These are phyloP conservation scores for Pseudoatta argentina DNA, from an alignment of 1,140 invertebrate species.

Conservation along the genomic window DNA sequence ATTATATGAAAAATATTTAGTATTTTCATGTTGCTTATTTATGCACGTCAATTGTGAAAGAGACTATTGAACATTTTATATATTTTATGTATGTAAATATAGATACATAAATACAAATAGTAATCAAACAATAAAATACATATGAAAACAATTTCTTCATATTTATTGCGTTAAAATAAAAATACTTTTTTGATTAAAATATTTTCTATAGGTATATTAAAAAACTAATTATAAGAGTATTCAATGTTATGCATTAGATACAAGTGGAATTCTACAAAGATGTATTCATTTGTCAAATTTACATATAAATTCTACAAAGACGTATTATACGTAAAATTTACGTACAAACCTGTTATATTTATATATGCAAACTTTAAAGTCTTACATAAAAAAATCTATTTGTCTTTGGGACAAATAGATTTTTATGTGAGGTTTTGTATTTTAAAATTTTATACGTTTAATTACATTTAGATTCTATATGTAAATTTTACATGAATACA, in stretches of 20 bases:
- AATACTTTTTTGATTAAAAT: not conserved
- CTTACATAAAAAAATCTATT: not conserved
- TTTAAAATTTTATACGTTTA: no score
- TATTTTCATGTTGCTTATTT: conserved; percentile 4
- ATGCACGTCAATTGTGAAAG: not conserved
- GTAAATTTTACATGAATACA: no score
- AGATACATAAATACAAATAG: not conserved
- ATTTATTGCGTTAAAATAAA: not conserved
- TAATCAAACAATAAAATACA: not conserved
- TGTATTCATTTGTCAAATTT: not conserved
- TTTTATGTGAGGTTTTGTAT: no score
- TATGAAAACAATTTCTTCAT: not conserved
- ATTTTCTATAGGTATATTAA: not conserved
- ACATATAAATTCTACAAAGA: no score
- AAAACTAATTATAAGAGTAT: not conserved
- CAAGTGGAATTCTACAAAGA: not conserved
- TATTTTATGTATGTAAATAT: not conserved
- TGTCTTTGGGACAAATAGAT: not conserved
- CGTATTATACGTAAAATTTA: no score
- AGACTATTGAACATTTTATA: not conserved
- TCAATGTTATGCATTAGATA: not conserved
- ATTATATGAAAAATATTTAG: not conserved
- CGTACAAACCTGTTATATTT: no score
- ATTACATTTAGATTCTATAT: no score
- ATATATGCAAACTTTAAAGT: no score